Conservation (phyloP, 2,797 vertebrate species). For the Uromys caudimaculatus region DNA sequence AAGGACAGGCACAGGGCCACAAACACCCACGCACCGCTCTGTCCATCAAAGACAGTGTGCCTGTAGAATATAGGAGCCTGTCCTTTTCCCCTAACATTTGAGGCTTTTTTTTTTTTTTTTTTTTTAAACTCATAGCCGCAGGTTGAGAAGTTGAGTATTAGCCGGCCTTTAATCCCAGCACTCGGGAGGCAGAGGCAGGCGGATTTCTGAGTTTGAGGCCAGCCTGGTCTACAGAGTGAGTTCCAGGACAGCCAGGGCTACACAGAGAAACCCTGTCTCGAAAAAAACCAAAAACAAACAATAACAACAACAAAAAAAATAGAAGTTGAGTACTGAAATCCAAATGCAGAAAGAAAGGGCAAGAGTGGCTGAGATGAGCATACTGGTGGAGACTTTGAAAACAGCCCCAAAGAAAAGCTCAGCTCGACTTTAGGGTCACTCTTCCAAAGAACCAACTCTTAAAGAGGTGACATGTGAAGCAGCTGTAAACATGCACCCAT, state of each 20-base stretch:
- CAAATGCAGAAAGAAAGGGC: slow-evolving; percentile 14
- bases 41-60: background rate
- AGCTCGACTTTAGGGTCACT: background rate
- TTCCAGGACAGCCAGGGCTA: no score
- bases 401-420: background rate
- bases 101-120: background rate
- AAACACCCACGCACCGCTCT: background rate
- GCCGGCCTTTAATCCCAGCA: no score
- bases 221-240: no score
- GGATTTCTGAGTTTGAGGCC: no score
- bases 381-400: background rate
- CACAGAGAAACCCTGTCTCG: no score
- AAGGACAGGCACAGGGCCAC: background rate
- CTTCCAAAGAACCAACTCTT: background rate
- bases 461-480: background rate
- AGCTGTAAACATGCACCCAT: slow-evolving; percentile 36
- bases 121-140: background rate
- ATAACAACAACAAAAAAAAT: no score
- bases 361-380: background rate
- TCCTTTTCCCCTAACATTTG: background rate
- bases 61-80: background rate
- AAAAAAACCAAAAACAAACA: no score
- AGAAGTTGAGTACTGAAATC: background rate
- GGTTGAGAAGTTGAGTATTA: background rate
- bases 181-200: no score